Evolutionary conservation across 2,113 vertebrate species (phyloP).

Genomic region (Pedionomus torquatus): DNA sequence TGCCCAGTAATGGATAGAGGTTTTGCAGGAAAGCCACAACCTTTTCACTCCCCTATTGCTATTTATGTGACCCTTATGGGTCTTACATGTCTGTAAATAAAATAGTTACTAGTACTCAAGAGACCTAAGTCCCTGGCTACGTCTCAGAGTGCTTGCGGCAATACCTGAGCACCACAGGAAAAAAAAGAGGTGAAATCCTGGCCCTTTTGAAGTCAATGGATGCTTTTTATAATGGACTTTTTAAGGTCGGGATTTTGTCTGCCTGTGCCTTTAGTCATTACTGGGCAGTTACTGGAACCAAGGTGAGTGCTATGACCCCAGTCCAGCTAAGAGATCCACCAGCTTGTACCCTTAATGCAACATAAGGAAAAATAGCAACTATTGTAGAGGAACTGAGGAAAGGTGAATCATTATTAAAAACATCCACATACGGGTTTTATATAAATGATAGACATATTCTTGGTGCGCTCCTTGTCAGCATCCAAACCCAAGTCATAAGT

Average conservation of each 20-base stretch:
- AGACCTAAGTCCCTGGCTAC: background rate
- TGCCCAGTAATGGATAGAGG: background rate
- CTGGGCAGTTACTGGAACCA: background rate
- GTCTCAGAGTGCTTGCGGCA: background rate
- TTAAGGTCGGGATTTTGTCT: background rate
- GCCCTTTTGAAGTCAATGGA: background rate
- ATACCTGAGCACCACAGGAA: background rate
- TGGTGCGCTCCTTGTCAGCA: background rate
- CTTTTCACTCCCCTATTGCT: background rate
- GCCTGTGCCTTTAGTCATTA: background rate
- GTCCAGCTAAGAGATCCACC: background rate
- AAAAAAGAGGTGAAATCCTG: background rate
- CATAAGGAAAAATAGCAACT: background rate
- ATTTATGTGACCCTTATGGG: background rate
- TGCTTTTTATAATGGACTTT: background rate
- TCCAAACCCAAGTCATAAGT: background rate
- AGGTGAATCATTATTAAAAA: background rate
- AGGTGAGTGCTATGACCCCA: background rate
- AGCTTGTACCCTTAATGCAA: background rate
- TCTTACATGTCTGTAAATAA: background rate
- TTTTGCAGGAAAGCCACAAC: background rate
- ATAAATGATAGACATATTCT: background rate
- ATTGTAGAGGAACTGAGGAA: background rate
- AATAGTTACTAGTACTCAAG: background rate
- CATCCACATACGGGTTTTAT: background rate